Percentiles rank a stretch among this genome's conserved stretches.
Conservation (phyloP, 2,888 invertebrate genomes). For the Catocala nupta region DNA sequence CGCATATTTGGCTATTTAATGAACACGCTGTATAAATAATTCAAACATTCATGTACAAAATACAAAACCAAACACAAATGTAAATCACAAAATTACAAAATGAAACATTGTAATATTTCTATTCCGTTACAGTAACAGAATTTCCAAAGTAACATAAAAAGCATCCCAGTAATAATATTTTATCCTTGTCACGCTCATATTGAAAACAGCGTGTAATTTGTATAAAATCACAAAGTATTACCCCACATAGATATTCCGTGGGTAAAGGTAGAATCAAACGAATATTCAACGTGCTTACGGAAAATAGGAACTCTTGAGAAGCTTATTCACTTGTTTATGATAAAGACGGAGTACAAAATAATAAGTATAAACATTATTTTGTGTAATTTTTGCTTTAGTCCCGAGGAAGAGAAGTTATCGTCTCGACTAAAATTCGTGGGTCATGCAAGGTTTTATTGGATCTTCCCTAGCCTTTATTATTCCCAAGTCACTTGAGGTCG, state of each 20-base stretch:
- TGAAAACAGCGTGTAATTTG: conserved; percentile 24
- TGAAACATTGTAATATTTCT: background rate
- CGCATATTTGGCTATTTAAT: too few species aligned
- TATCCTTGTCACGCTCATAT: conserved; percentile 5
- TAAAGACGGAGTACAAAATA: background rate
- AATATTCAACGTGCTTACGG: conserved; percentile 49
- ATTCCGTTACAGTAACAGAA: background rate
- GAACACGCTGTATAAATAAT: too few species aligned
- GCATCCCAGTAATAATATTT: conserved; percentile 2
- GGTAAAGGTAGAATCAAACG: conserved; percentile 44
- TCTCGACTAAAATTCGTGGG: too few species aligned
- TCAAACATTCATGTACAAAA: too few species aligned
- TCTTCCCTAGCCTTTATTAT: too few species aligned
- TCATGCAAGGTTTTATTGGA: too few species aligned
- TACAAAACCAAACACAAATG: too few species aligned
- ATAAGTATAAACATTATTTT: too few species aligned
- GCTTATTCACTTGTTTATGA: conserved; percentile 17
- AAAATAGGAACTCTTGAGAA: conserved; percentile 33
- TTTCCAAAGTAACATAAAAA: background rate
- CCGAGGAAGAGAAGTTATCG: too few species aligned
- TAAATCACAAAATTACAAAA: too few species aligned
- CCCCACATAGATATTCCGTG: conserved; percentile 22
- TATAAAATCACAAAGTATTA: conserved; percentile 34
- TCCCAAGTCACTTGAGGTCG: too few species aligned
- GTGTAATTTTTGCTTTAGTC: too few species aligned